Base-by-base conservation (phyloP, 2,888 invertebrate genomes). In the Aspidapion aeneum region DNA sequence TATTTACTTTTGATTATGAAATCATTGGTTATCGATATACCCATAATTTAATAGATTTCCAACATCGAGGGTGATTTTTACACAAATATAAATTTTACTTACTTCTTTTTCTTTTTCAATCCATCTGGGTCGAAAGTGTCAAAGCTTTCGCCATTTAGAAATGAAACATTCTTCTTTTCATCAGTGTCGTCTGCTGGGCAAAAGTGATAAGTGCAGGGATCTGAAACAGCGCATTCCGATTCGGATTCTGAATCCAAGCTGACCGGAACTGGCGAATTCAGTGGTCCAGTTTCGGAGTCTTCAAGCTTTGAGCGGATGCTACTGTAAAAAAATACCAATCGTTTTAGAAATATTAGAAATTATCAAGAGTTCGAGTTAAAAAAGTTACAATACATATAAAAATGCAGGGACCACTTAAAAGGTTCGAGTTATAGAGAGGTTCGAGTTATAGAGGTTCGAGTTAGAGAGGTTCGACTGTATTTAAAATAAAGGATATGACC, bases 161-260 rank as follows among this genome's bases (percentile, higher is more conserved):
- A 85, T 71, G 84, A 83, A 57, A 85, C 85, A 69, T 82, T 82
- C 69, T 82, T 81, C 56, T 79, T 79, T 16, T 60, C 60, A 1
- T 63, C 62, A 1, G 49, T 50, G 18, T 75, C 75, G 22, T 73
- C 70, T 1, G 63, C 60, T 9, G 69, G 63, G 19, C 72, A 72
- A 51, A 62, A 64, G 9, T 62, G 67, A 68, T 78, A 77, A 16
- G 73, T 75, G 52, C 76, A 75, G 0, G 80, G 80, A 71, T 80
- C 80, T 16, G 79, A 79, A 1, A 80, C 69, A n/a, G 80, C 76
- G 66, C 77, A 77, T 66, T 80, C 80, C 0, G 80, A 79, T 67
- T 78, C 80, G 7, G 78, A 77, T 16, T 66, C 68, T 65, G 76
- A 76, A 61, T 75, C 69, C 51, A 67, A 65, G 9, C 67, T 74